Percentiles rank a stretch among this genome's conserved stretches.
These are phyloP conservation scores for Neodontobutis hainanensis DNA, from an alignment of 2,113 vertebrate species.

Conservation along the genomic window DNA sequence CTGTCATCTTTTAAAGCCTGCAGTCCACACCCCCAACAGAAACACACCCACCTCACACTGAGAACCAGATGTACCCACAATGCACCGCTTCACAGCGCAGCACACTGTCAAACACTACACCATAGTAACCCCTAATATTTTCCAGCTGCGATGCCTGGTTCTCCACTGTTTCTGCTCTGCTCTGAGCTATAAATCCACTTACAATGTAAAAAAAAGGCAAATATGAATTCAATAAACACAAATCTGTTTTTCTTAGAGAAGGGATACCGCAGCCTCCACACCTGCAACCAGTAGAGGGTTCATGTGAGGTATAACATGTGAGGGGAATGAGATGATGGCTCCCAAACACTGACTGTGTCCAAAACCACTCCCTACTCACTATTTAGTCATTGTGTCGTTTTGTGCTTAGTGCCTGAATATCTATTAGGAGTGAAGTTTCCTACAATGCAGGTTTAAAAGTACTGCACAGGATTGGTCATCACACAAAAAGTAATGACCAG, in stretches of 20 bases:
- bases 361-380: background rate
- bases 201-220: constrained; percentile 8
- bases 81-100: constrained; percentile 62
- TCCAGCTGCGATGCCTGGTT: constrained; percentile 62
- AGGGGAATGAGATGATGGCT: background rate
- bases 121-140: constrained; percentile 76
- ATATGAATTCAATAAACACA: constrained; percentile 26
- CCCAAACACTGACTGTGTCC: background rate
- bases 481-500: too few relatives aligned
- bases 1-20: constrained; percentile 37
- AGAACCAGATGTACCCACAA: constrained; percentile 70
- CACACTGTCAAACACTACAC: constrained; percentile 65
- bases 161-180: constrained; percentile 10
- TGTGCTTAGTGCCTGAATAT: too few relatives aligned
- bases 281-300: constrained; percentile 35
- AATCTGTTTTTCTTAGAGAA: constrained; percentile 8
- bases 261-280: constrained; percentile 10
- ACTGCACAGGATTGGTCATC: too few relatives aligned
- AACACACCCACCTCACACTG: constrained; percentile 49
- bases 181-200: constrained; percentile 40
- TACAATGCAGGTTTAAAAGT: too few relatives aligned
- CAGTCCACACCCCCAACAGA: constrained; percentile 45
- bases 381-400: too few relatives aligned
- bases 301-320: constrained; percentile 34
- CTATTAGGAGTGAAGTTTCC: too few relatives aligned